Base-by-base conservation (phyloP, 2,797 vertebrate species). In the Dallia pectoralis region DNA sequence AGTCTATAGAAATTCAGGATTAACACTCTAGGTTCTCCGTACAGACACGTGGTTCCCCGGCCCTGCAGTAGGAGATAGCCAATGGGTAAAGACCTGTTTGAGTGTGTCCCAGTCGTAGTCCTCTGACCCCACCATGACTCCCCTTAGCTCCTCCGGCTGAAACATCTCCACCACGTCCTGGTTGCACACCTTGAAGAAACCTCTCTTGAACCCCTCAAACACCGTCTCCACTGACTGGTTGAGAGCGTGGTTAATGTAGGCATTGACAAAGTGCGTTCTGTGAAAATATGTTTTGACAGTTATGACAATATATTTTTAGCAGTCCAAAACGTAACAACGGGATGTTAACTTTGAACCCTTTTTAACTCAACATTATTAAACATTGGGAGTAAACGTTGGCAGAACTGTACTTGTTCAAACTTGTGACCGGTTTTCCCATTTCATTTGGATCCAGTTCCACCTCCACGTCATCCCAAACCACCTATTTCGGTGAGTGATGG, bases 121-220 rank as follows among this genome's bases (percentile, higher is more conserved):
- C 67, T 96, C 95, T 47, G 94, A 94, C 80, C 97, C 97, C 89
- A 96, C 93, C 86, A 96, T 94, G 92, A 98, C 94, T 5, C 92
- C 91, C 75, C 95, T 95, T 83, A 99, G 79, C 86, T 99, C 97
- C 4, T 96, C 95, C 1, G 97, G 96, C 77, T 97, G 95, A 84
- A 99, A 98, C 74, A 98, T 91, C 71, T 95, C 91, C 86, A 98
- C 94, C 72, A 96, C 87, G 77, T 93, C 88, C 12, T 91, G 89
- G 66, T 95, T 89, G 82, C 97, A 99, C 27, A 97, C 97, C 86
- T 96, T 97, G 87, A 96, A 95, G 91, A 98, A 99, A 29, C 97
- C 97, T 75, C 84, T 91, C 84, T 90, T 92, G 88, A 98, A 98
- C 72, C 90, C 93, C 61, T 91, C 90, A 75, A 96, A 99, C 66